Percentiles rank a stretch among this genome's conserved stretches.
Conservation (phyloP, 1,140 invertebrate genomes). For the Apis laboriosa region DNA sequence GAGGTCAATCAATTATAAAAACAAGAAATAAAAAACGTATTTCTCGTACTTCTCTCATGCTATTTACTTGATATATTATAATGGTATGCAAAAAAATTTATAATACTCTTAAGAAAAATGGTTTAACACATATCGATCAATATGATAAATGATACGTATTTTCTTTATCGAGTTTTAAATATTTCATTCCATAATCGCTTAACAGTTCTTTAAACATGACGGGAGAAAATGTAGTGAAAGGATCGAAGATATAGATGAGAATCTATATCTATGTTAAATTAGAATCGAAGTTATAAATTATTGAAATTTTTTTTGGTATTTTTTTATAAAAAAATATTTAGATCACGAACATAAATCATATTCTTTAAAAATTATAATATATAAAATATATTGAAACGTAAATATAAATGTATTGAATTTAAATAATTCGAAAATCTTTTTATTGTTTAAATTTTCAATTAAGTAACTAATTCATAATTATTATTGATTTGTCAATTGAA, state of each 20-base stretch:
- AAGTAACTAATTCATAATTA: too few relatives aligned
- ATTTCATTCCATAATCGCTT: not conserved
- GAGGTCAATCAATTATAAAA: not conserved
- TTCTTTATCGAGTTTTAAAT: not conserved
- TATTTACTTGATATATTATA: not conserved
- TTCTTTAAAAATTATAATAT: too few relatives aligned
- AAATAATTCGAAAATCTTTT: too few relatives aligned
- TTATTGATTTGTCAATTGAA: too few relatives aligned
- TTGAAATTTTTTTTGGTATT: too few relatives aligned
- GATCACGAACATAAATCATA: not conserved
- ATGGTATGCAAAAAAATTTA: not conserved
- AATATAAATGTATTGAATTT: too few relatives aligned
- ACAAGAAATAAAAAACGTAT: not conserved
- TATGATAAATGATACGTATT: not conserved
- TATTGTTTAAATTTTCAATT: too few relatives aligned
- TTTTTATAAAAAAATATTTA: too few relatives aligned
- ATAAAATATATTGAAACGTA: too few relatives aligned
- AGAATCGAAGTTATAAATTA: slow-evolving; percentile 28
- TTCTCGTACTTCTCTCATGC: not conserved
- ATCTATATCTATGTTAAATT: not conserved
- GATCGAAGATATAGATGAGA: slow-evolving; percentile 13
- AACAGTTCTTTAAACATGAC: not conserved
- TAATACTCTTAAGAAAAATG: not conserved
- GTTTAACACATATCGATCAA: not conserved
- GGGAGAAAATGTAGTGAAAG: not conserved